Evolutionary conservation across 2,888 invertebrate genomes (phyloP).

Genomic region (Agrypnus murinus): DNA sequence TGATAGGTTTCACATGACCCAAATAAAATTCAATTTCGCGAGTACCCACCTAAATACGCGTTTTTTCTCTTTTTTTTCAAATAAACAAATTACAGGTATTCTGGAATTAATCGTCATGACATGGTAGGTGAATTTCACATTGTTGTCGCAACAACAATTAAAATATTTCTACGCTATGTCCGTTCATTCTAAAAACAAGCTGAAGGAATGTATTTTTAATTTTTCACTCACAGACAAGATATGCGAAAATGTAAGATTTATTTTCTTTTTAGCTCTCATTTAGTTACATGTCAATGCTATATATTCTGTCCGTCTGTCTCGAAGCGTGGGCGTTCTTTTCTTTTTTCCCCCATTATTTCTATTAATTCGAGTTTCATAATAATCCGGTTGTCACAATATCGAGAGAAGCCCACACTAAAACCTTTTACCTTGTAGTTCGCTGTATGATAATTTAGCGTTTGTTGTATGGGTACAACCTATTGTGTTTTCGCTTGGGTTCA

Average conservation of each 20-base stretch:
- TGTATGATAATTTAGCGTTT: too few relatives aligned
- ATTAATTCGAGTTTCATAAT: constrained; percentile 25
- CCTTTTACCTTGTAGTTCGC: too few relatives aligned
- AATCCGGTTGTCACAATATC: constrained; percentile 28
- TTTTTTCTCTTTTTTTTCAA: too few relatives aligned
- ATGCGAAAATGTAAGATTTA: constrained; percentile 9
- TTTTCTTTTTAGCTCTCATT: constrained; percentile 5
- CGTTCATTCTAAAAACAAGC: constrained; percentile 17
- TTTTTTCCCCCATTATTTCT: constrained; percentile 17
- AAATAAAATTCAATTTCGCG: constrained; percentile 2
- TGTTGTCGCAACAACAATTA: neutral
- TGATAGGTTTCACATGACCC: constrained; percentile 27
- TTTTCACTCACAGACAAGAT: constrained; percentile 3
- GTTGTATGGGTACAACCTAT: neutral
- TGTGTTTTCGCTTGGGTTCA: constrained; percentile 26
- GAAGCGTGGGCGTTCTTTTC: constrained; percentile 18
- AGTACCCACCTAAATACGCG: too few relatives aligned
- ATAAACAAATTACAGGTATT: too few relatives aligned
- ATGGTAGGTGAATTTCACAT: too few relatives aligned
- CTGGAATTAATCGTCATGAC: too few relatives aligned
- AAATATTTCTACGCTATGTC: constrained; percentile 1
- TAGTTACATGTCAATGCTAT: constrained; percentile 13
- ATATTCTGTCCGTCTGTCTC: constrained; percentile 19
- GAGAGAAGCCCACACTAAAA: constrained; percentile 13
- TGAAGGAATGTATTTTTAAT: constrained; percentile 9